Percentiles rank a stretch among this genome's conserved stretches.
Conservation (phyloP, 2,888 invertebrate species). For the Cosmorhoe ocellata region DNA sequence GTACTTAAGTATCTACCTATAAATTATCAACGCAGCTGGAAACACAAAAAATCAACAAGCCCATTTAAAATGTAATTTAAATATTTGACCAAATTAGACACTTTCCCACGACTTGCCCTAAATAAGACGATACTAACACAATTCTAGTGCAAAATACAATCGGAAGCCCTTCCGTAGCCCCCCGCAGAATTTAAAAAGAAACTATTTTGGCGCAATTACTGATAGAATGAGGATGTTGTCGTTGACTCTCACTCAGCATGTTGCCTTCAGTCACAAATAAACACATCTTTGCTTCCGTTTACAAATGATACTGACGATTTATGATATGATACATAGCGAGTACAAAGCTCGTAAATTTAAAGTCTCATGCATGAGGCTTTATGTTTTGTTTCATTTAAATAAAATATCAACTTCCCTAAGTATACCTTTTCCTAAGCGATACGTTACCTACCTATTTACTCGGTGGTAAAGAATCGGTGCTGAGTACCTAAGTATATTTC, state of each 20-base stretch:
- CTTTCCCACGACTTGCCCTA: slow-evolving; percentile 62
- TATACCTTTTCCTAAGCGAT: too few species aligned
- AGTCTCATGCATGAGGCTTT: too few species aligned
- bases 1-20: too few species aligned
- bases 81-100: slow-evolving; percentile 46
- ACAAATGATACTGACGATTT: slow-evolving; percentile 1
- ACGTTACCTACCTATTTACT: too few species aligned
- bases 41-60: too few species aligned
- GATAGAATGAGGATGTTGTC: slow-evolving; percentile 52
- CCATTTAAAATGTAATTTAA: too few species aligned
- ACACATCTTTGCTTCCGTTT: slow-evolving; percentile 9
- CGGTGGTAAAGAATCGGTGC: too few species aligned
- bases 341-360: too few species aligned
- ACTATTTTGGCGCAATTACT: slow-evolving; percentile 32
- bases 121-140: slow-evolving; percentile 27
- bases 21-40: too few species aligned
- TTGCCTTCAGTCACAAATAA: slow-evolving; percentile 10
- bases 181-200: slow-evolving; percentile 37
- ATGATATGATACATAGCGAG: not conserved
- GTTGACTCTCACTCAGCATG: slow-evolving; percentile 51
- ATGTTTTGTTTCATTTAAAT: too few species aligned
- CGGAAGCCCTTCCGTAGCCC: slow-evolving; percentile 52
- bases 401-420: too few species aligned
- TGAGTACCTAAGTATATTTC: too few species aligned
- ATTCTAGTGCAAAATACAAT: slow-evolving; percentile 35